These are phyloP conservation scores for Parus major DNA, from an alignment of 2,113 vertebrate genomes.

Conservation along the genomic window DNA sequence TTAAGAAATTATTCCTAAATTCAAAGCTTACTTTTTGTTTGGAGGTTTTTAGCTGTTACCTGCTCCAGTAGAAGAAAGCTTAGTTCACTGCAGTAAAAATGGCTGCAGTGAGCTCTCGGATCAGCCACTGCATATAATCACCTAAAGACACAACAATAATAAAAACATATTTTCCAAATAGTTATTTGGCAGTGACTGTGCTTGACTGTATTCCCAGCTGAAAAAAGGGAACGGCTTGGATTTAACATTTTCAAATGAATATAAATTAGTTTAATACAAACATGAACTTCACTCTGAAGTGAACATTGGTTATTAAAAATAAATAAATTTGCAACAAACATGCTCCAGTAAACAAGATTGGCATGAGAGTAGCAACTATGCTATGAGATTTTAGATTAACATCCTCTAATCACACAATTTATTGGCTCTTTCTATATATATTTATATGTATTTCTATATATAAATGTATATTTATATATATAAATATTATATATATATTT, in stretches of 20 bases:
- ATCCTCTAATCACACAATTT: conserved; percentile 48
- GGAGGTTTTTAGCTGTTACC: not conserved
- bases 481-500: not conserved
- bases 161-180: conserved; percentile 41
- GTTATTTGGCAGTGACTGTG: not conserved
- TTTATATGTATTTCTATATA: not conserved
- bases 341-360: not conserved
- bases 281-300: not conserved
- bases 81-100: not conserved
- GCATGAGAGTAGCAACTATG: not conserved
- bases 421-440: not conserved
- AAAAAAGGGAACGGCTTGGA: conserved; percentile 45
- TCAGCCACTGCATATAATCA: conserved; percentile 50
- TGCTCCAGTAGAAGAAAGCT: not conserved
- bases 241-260: conserved; percentile 46
- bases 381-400: conserved; percentile 36
- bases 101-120: conserved; percentile 20
- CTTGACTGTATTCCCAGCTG: conserved; percentile 38
- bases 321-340: conserved; percentile 13
- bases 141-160: conserved; percentile 42
- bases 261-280: conserved; percentile 22
- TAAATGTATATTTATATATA: not conserved
- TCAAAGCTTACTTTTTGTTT: not conserved
- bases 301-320: conserved; percentile 38
- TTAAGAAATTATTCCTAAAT: conserved; percentile 25